These are phyloP conservation scores for Pagrus major DNA, from an alignment of 2,113 vertebrate genomes.

Conservation along the genomic window DNA sequence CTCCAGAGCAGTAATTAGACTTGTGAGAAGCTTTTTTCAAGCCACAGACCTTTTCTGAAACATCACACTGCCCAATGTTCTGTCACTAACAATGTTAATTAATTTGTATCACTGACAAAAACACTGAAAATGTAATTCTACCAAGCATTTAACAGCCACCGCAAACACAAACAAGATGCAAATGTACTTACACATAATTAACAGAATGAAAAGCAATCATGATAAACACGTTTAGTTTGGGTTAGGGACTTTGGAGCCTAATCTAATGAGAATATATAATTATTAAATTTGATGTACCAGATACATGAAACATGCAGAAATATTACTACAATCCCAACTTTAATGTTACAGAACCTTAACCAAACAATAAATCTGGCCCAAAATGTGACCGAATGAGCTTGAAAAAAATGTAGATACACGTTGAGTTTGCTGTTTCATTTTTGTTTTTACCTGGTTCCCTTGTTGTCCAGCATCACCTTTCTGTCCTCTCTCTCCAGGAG, in stretches of 20 bases:
- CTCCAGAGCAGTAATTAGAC: background rate
- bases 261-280: no score
- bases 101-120: background rate
- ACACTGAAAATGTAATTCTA: background rate
- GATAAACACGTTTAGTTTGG: background rate
- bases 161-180: no score
- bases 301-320: no score
- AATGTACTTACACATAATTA: background rate
- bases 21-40: background rate
- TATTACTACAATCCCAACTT: no score
- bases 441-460: slow-evolving; percentile 88
- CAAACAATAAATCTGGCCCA: background rate
- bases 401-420: background rate
- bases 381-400: background rate
- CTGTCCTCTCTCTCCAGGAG: slow-evolving; percentile 90
- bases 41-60: background rate
- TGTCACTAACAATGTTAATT: background rate
- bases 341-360: no score
- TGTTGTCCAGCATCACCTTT: slow-evolving; percentile 91
- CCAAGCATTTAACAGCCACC: background rate
- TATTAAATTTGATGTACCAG: no score
- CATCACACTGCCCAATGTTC: no score
- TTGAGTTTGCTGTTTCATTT: background rate
- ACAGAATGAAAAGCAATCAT: background rate
- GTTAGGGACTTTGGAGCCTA: background rate